These are phyloP conservation scores for Agrotis segetum DNA, from an alignment of 2,888 invertebrate genomes.

Conservation along the genomic window DNA sequence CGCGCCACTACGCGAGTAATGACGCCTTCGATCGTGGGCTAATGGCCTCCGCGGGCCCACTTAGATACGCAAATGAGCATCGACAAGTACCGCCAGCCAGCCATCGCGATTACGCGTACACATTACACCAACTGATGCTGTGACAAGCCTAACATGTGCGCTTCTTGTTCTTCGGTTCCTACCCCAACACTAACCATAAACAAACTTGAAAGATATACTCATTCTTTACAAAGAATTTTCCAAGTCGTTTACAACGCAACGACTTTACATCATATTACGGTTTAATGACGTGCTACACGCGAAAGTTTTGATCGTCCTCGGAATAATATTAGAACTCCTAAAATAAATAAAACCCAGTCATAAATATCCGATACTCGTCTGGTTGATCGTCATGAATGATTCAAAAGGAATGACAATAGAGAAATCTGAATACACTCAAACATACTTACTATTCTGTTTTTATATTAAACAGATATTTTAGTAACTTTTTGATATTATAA, in stretches of 20 bases:
- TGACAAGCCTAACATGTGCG: constrained; percentile 49
- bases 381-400: constrained; percentile 57
- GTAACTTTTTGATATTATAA: constrained; percentile 26
- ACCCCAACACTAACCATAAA: constrained; percentile 18
- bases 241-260: constrained; percentile 20
- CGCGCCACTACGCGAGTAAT: constrained; percentile 86
- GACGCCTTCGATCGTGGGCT: constrained; percentile 89
- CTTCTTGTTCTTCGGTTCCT: constrained; percentile 16
- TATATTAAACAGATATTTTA: constrained; percentile 17
- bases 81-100: constrained; percentile 79
- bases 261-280: constrained; percentile 13
- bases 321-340: constrained; percentile 44
- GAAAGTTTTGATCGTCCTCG: constrained; percentile 31
- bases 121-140: constrained; percentile 75
- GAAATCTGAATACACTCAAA: constrained; percentile 46
- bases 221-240: constrained; percentile 26
- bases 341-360: constrained; percentile 49
- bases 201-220: not conserved
- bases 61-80: constrained; percentile 91
- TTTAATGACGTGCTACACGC: constrained; percentile 45
- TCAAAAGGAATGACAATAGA: constrained; percentile 54
- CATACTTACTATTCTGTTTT: constrained; percentile 26
- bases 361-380: constrained; percentile 52
- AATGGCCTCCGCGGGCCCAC: constrained; percentile 89
- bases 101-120: constrained; percentile 78